phyloP scores from a whole-genome alignment of 2,888 invertebrate species.

The Caenorhabditis zanzibari region DNA sequence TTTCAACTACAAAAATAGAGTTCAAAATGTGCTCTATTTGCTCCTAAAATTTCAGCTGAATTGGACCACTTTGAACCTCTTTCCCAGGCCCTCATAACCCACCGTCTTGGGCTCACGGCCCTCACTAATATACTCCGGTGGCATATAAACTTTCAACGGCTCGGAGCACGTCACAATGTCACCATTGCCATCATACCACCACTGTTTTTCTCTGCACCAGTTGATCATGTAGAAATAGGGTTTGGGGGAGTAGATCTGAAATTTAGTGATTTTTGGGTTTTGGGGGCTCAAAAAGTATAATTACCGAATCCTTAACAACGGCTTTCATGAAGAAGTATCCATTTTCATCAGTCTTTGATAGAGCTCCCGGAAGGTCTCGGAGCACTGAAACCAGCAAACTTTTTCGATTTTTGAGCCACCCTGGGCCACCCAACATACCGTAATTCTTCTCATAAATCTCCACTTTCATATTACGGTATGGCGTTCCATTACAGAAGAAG shows the following conservation, averaged over 20 bases:
- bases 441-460: neutral
- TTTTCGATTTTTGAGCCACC: too few species aligned
- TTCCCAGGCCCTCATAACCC: neutral
- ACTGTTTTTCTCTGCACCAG: neutral
- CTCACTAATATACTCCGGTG: neutral
- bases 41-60: too few species aligned
- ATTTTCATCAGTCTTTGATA: neutral
- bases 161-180: slow-evolving; percentile 3
- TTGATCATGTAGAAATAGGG: slow-evolving; percentile 15
- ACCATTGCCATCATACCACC: neutral
- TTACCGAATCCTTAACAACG: neutral
- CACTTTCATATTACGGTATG: neutral
- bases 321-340: neutral
- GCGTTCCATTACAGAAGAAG: neutral
- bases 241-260: neutral
- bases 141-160: neutral
- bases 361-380: neutral
- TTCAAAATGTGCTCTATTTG: too few species aligned
- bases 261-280: neutral
- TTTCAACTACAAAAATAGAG: too few species aligned
- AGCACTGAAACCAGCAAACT: neutral
- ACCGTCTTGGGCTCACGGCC: neutral
- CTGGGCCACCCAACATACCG: too few species aligned
- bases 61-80: neutral
- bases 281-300: neutral